Base-by-base conservation (phyloP, 2,797 vertebrate species). In the Anguilla anguilla region DNA sequence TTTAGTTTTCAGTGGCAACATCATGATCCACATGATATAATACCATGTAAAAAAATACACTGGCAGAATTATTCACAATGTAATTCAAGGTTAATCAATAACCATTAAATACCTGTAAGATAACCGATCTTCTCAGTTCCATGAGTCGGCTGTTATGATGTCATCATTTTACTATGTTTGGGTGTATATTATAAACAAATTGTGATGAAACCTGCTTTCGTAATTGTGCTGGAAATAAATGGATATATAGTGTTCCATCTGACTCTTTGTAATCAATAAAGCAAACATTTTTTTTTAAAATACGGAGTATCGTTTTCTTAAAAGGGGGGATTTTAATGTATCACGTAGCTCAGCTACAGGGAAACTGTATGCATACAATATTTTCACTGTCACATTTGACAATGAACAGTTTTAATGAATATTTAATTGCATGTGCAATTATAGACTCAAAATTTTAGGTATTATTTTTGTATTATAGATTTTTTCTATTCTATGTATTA, bases 351-450 rank as follows among this genome's bases (percentile, higher is more conserved):
- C 64, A 69, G 64, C 64, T 69, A 6, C 64, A 69, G 64, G 25
- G 25, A 69, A n/a, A 69, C 25, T 28, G 28, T 28, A 69, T 35
- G 51, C 46, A 53, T 46, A 46, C 28, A 35, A 53, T 31, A 19
- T 59, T 46, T 46, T 19, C 7, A 51, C 17, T 69, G 46, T 87
- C 55, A 61, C 0, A 46, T 57, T 84, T 84, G 82, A 64, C 64
- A 11, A 19, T 35, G 10, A 17, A 57, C 64, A 39, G 87, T 74
- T 87, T 84, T 59, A 28, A 87, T 83, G 72, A 87, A 84, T 67
- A 72, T 87, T 83, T 84, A 61, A 87, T 87, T 87, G 64, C 43
- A 59, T 64, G 69, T 74, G 87, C 83, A 88, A 82, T 85, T 81
- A 72, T 11, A 82, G 57, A 51, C 35, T 59, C 49, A 77, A 25